Evolutionary conservation across 1,140 invertebrate genomes (phyloP).

Genomic region (Caerostris extrusa): DNA sequence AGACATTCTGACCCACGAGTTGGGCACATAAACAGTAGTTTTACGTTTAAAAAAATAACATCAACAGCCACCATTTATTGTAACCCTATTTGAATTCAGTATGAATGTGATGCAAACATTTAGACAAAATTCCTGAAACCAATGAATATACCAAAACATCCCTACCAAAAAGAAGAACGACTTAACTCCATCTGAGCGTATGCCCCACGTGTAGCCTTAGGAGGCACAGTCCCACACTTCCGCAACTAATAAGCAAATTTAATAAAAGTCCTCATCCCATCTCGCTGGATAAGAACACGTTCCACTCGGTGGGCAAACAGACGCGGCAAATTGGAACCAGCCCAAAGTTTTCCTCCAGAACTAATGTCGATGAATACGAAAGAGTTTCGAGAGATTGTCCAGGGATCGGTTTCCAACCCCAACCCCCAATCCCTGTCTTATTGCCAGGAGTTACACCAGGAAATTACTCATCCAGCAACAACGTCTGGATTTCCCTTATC

Average conservation of each 20-base stretch:
- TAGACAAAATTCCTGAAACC: too few species aligned
- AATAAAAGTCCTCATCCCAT: neutral
- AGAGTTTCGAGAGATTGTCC: conserved; percentile 17
- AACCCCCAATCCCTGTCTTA: conserved; percentile 15
- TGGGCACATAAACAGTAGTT: too few species aligned
- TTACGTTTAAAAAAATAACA: too few species aligned
- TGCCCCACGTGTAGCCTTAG: neutral
- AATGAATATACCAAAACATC: too few species aligned
- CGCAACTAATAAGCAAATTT: neutral
- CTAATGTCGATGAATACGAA: conserved; percentile 30
- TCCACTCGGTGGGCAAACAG: neutral
- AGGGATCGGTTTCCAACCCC: conserved; percentile 1
- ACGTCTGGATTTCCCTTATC: conserved; percentile 53
- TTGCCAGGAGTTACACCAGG: conserved; percentile 28
- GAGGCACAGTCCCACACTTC: neutral
- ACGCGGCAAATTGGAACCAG: neutral
- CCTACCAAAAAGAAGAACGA: neutral
- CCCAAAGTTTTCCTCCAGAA: conserved; percentile 4
- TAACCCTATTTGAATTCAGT: too few species aligned
- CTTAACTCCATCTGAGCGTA: neutral
- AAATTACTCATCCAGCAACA: conserved; percentile 65
- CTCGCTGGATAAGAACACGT: neutral
- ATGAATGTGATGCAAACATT: too few species aligned
- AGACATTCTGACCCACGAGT: too few species aligned
- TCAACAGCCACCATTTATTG: too few species aligned